phyloP scores from a whole-genome alignment of 2,113 vertebrate species.

The human (Homo sapiens) region DNA sequence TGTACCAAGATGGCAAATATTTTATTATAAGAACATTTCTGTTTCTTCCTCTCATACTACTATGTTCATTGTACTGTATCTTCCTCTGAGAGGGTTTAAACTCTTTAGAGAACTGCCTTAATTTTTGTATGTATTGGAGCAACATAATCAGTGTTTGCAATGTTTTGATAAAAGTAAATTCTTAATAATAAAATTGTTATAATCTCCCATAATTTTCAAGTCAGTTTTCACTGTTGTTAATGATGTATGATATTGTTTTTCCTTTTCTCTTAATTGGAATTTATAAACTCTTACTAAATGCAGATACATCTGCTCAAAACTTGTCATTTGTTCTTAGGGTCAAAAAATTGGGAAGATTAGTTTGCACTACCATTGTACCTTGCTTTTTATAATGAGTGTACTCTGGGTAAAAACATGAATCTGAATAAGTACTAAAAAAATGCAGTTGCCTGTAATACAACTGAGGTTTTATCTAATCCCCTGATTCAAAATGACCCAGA shows the following conservation, averaged over 20 bases:
- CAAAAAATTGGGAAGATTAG: background rate
- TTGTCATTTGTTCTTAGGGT: background rate
- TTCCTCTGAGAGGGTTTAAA: background rate
- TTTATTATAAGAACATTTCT: conserved; percentile 73
- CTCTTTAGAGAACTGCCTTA: conserved; percentile 27
- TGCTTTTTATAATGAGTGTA: conserved; percentile 36
- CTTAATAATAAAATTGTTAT: conserved; percentile 2
- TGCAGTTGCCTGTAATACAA: background rate
- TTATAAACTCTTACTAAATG: conserved; percentile 22
- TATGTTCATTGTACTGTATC: conserved; percentile 42
- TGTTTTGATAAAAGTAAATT: conserved; percentile 34
- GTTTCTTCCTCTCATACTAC: conserved; percentile 49
- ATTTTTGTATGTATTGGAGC: background rate
- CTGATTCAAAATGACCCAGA: conserved; percentile 27
- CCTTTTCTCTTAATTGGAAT: conserved; percentile 39
- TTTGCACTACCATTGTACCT: background rate
- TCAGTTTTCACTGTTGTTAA: conserved; percentile 22
- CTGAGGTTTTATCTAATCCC: conserved; percentile 32
- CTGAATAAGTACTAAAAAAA: conserved; percentile 18
- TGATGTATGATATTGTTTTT: background rate
- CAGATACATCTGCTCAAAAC: background rate
- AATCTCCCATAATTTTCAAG: background rate
- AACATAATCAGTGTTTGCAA: background rate
- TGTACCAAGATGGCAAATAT: conserved; percentile 72
- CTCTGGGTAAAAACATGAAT: background rate